phyloP scores from a whole-genome alignment of 1,140 invertebrate species.

The Maconellicoccus hirsutus region DNA sequence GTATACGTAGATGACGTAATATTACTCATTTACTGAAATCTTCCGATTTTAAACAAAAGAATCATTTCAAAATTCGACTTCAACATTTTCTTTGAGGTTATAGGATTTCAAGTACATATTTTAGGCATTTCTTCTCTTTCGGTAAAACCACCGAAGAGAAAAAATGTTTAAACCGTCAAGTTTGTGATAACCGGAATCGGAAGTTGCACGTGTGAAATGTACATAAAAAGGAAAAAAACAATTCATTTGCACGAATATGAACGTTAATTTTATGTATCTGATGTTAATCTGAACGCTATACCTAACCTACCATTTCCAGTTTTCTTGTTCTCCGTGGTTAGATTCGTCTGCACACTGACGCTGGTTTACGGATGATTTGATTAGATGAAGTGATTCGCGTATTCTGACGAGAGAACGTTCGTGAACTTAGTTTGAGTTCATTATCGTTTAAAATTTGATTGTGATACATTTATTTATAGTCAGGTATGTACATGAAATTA shows the following conservation, averaged over 20 bases:
- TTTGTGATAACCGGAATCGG: not conserved
- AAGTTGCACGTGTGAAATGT: not conserved
- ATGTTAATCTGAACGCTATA: not conserved
- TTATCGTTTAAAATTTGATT: no score
- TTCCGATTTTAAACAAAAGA: no score
- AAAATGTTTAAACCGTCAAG: not conserved
- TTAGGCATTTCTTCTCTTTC: not conserved
- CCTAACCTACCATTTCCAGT: not conserved
- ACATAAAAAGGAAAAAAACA: not conserved
- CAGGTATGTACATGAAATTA: no score
- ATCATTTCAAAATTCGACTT: no score
- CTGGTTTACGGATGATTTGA: not conserved
- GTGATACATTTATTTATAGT: no score
- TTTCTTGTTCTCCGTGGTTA: not conserved
- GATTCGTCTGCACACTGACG: not conserved
- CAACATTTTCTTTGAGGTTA: no score
- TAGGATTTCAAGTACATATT: no score
- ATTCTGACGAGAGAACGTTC: no score
- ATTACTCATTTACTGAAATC: no score
- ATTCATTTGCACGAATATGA: not conserved
- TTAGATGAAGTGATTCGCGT: not conserved
- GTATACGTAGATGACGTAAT: no score
- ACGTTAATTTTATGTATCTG: not conserved
- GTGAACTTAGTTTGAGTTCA: no score
- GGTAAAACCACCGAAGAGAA: not conserved